Conservation (phyloP, 2,113 vertebrate species). For the Casuarius casuarius region DNA sequence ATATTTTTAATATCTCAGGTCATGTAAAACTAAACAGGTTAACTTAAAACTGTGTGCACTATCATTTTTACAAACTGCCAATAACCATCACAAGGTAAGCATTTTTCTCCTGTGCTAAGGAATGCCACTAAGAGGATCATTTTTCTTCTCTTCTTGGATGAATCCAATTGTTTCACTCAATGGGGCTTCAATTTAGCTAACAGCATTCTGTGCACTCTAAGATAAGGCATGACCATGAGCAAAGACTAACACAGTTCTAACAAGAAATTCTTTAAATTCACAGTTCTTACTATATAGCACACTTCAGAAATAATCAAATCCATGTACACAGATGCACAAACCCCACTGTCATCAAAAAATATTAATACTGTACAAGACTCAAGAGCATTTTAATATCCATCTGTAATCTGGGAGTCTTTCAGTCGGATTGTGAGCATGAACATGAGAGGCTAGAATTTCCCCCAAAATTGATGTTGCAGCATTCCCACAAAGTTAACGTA, state of each 20-base stretch:
- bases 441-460: neutral
- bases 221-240: conserved; percentile 11
- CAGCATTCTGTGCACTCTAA: neutral
- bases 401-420: neutral
- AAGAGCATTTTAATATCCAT: neutral
- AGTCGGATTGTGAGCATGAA: neutral
- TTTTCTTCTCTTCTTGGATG: conserved; percentile 55
- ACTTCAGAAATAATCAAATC: neutral
- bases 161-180: conserved; percentile 58
- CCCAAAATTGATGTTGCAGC: neutral
- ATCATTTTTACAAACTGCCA: conserved; percentile 53
- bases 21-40: conserved; percentile 54
- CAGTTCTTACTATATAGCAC: neutral
- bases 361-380: neutral
- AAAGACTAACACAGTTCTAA: neutral
- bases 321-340: neutral
- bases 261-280: neutral
- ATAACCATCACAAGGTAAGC: conserved; percentile 38
- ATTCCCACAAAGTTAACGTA: neutral
- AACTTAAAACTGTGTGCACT: conserved; percentile 18
- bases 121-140: conserved; percentile 31
- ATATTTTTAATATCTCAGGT: conserved; percentile 53
- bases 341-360: neutral
- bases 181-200: conserved; percentile 33
- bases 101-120: neutral